Percentiles rank a stretch among this genome's conserved stretches.
Evolutionary conservation across 2,113 vertebrate species (phyloP).

Genomic region (Neoarius graeffei): DNA sequence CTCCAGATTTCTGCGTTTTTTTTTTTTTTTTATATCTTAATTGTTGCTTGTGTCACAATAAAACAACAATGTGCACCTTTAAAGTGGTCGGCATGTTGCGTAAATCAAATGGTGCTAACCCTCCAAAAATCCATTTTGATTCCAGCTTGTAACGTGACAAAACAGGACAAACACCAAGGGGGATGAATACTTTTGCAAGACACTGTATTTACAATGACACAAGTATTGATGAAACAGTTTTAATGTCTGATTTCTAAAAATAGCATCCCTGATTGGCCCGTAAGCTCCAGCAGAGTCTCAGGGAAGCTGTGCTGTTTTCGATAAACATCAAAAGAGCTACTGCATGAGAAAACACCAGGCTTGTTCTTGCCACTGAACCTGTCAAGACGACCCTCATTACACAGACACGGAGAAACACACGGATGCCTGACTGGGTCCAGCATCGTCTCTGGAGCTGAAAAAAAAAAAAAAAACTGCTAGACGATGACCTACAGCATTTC

Average conservation of each 20-base stretch:
- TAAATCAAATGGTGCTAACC: no score
- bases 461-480: neutral
- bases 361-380: neutral
- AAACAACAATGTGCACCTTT: no score
- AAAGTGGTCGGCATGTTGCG: no score
- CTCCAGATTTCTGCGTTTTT: no score
- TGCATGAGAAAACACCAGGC: neutral
- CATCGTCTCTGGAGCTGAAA: conserved; percentile 15
- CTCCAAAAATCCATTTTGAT: no score
- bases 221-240: neutral
- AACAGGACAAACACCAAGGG: no score
- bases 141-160: no score
- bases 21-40: no score
- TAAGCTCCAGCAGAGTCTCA: neutral
- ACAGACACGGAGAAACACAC: neutral
- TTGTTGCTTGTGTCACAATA: no score
- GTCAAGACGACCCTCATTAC: conserved; percentile 27
- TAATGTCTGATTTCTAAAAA: neutral
- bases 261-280: neutral
- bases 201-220: no score
- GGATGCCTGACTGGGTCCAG: neutral
- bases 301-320: neutral
- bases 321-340: neutral
- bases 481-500: conserved; percentile 12
- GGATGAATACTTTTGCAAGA: no score